Evolutionary conservation across 1,140 invertebrate species (phyloP), one percentile per base, ranked within the genome.

Genomic region (Halotydeus destructor): DNA sequence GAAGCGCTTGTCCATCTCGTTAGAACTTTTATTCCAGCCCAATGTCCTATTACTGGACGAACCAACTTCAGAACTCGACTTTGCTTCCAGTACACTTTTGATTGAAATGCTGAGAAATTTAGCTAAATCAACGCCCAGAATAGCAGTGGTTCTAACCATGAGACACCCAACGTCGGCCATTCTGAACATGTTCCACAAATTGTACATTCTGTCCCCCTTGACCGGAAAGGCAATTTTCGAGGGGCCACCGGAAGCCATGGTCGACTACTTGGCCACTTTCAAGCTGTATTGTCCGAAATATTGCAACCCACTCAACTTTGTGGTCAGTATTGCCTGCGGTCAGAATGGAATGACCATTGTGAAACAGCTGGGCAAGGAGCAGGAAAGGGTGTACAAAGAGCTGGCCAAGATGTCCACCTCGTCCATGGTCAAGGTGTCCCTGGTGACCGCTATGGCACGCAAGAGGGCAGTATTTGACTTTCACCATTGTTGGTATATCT

Each of bases 11-110:
- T 85, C 85, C 2, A 88, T 94, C 50, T 85, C 86, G 14, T 62
- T 91, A 39, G 88, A 94, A 62, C 61, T 96, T 36, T 71, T 94
- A 42, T 93, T 85, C 60, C 93, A 93, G 64, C 88, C 88, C 11
- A 83, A 84, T 26, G 74, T 94, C 18, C 85, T 96, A 77, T 91
- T 91, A 60, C 89, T 93, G 56, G 88, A 96, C 55, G 88, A 96
- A 57, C 85, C 86, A 1, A 94, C 86, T 54, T 86, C 81, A 51
- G 83, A 82, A 23, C 59, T 88, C 44, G 83, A 89, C 60, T 84
- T 78, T 51, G 72, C 76, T 5, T 72, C 78, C 3, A 82, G 80
- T 44, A 58, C 65, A 4, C 56, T 82, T 24, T 57, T 83, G 25
- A 71, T 84, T 60, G 69, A 74, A 43, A 58, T 96, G 36, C 82